Percentiles rank a stretch among this genome's conserved stretches.
Conservation (phyloP, 2,888 invertebrate genomes). For the Ormyrus labotus region DNA sequence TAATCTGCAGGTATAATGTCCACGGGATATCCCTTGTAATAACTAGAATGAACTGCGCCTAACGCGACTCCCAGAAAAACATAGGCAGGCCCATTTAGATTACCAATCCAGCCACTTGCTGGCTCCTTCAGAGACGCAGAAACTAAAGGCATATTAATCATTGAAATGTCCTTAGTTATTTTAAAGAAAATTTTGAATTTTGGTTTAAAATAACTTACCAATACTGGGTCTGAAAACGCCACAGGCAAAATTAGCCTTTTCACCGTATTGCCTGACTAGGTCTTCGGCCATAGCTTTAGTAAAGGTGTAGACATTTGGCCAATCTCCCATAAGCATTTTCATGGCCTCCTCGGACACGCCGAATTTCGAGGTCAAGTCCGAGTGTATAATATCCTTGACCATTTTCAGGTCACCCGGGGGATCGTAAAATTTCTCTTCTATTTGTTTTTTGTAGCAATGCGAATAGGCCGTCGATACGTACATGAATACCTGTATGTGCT, state of each 20-base stretch:
- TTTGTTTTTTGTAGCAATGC: slow-evolving; percentile 58
- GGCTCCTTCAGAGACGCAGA: no score
- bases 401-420: slow-evolving; percentile 62
- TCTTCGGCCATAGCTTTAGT: slow-evolving; percentile 64
- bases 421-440: slow-evolving; percentile 66
- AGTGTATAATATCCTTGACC: slow-evolving; percentile 61
- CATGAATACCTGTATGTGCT: slow-evolving; percentile 59
- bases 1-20: no score
- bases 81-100: no score
- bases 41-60: no score
- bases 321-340: slow-evolving; percentile 58
- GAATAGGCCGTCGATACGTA: slow-evolving; percentile 67
- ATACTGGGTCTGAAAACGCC: slow-evolving; percentile 64
- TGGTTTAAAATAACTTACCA: slow-evolving; percentile 54
- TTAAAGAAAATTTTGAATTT: no score
- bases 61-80: no score
- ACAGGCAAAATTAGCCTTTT: slow-evolving; percentile 58
- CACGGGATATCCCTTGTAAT: no score
- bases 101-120: no score
- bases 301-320: slow-evolving; percentile 63
- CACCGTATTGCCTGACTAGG: slow-evolving; percentile 62
- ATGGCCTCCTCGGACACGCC: slow-evolving; percentile 60
- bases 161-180: no score
- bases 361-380: slow-evolving; percentile 54
- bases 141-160: no score